A percentile compares a stretch with the other conserved stretches of the same genome.
These are phyloP conservation scores for Barnardius zonarius DNA, from an alignment of 2,113 vertebrate genomes.

Conservation along the genomic window DNA sequence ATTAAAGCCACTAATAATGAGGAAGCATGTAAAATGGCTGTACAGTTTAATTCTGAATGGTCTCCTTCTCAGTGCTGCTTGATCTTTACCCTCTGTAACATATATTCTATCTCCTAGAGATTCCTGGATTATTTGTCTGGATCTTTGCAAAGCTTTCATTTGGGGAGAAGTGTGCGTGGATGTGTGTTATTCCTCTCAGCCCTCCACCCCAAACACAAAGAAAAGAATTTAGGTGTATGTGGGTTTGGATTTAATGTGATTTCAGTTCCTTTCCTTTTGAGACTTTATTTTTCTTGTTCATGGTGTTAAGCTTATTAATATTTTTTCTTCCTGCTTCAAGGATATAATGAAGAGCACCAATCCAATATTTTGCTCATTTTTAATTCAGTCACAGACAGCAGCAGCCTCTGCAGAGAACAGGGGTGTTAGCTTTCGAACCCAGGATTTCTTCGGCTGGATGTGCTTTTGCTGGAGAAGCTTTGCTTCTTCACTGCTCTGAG, in stretches of 20 bases:
- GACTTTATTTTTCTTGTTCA: not conserved
- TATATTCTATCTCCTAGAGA: not conserved
- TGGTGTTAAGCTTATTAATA: not conserved
- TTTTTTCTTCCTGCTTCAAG: not conserved
- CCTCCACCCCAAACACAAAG: not conserved
- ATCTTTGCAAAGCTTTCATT: not conserved
- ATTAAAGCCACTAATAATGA: conserved; percentile 8
- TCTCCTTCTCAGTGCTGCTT: not conserved
- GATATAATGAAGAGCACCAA: not conserved
- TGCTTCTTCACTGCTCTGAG: not conserved
- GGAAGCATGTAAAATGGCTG: not conserved
- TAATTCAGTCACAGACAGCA: not conserved
- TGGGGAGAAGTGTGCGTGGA: not conserved
- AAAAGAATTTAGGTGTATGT: not conserved
- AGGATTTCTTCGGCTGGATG: not conserved
- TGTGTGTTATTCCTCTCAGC: not conserved
- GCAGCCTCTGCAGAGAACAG: not conserved
- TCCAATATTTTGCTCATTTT: not conserved
- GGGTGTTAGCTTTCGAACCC: not conserved
- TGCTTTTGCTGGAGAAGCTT: not conserved
- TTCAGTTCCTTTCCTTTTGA: not conserved
- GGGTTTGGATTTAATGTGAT: not conserved
- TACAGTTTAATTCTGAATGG: not conserved
- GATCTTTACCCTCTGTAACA: not conserved
- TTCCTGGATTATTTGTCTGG: not conserved